Percentiles rank a stretch among this genome's conserved stretches.
Evolutionary conservation across 2,113 vertebrate species (phyloP).

Genomic region (Vidua chalybeata): DNA sequence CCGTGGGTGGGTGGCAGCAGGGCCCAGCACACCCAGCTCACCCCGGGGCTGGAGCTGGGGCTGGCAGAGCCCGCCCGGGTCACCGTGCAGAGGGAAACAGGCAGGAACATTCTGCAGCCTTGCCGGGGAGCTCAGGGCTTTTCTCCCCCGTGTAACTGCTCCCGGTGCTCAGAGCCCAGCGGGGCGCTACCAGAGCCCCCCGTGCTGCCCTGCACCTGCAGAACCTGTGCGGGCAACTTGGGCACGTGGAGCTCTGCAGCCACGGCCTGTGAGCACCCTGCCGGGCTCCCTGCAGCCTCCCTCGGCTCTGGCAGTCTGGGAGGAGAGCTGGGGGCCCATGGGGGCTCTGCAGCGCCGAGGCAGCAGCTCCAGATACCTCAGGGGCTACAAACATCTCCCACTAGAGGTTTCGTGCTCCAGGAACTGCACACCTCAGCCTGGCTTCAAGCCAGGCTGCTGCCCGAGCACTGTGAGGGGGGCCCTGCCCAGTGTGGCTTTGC

Average conservation of each 20-base stretch:
- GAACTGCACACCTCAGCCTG: neutral
- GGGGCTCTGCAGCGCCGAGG: fast-evolving
- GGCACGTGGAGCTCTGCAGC: neutral
- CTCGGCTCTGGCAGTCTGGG: fast-evolving
- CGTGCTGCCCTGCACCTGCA: neutral
- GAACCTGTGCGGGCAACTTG: neutral
- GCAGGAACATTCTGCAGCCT: neutral
- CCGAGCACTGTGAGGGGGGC: neutral
- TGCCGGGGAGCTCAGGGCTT: neutral
- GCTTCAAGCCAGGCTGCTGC: neutral
- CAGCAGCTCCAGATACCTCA: neutral
- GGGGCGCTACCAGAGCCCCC: fast-evolving
- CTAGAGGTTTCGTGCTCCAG: neutral
- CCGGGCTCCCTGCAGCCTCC: neutral
- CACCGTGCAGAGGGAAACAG: neutral
- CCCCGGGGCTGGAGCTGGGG: fast-evolving
- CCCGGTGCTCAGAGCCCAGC: neutral
- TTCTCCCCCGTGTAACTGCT: neutral
- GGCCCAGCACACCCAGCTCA: neutral
- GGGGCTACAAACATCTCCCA: neutral
- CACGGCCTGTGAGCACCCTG: neutral
- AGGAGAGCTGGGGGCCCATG: neutral
- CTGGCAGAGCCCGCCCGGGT: neutral
- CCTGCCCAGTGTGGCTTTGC: neutral
- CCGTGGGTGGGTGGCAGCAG: neutral